Evolutionary conservation across 2,888 invertebrate species (phyloP), one percentile per base, ranked within the genome.

Genomic region (Octonoba sinensis): DNA sequence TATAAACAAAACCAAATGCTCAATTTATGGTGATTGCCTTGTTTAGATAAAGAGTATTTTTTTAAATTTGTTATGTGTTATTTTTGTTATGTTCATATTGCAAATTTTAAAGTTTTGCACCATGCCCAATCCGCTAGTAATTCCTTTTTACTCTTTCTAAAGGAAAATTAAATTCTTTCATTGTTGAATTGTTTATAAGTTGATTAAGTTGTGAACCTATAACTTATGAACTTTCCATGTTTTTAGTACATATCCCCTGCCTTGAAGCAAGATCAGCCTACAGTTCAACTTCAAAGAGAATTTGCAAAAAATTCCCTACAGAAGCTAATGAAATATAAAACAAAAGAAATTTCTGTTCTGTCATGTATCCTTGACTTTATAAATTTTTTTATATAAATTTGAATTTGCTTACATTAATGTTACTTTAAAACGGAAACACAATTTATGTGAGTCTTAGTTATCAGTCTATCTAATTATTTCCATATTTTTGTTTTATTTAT

Each of bases 231-330:
- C n/a, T n/a, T n/a, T 36, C 1, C 8, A 11, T 46, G 2, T 60
- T 60, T 60, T 60, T 44, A 83, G 83, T 78, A 57, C 20, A 60
- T 83, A 11, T 57, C 83, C 13, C 22, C 59, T 20, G 51, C n/a
- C 46, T 20, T 69, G n/a, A 73, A 44, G 20, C 59, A 72, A 59
- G 73, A 78, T n/a, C 77, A 78, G 16, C 64, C 77, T 12, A 73
- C 83, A n/a, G 74, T 69, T 54, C 83, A 83, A 24, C 67, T 64
- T 24, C 83, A 83, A 46, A 49, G 83, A 27, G 83, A 83, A 20
- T 59, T 70, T 62, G 83, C 73, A 8, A 60, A 64, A 59, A 46
- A 54, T 15, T 78, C 73, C 13, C 72, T 83, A 24, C 73, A 76
- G 12, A 73, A 78, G 46, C 36, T 83, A 20, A 49, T 77, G 13